Percentiles rank a stretch among this genome's conserved stretches.
phyloP scores from a whole-genome alignment of 2,113 vertebrate species.

The Muntiacus reevesi region DNA sequence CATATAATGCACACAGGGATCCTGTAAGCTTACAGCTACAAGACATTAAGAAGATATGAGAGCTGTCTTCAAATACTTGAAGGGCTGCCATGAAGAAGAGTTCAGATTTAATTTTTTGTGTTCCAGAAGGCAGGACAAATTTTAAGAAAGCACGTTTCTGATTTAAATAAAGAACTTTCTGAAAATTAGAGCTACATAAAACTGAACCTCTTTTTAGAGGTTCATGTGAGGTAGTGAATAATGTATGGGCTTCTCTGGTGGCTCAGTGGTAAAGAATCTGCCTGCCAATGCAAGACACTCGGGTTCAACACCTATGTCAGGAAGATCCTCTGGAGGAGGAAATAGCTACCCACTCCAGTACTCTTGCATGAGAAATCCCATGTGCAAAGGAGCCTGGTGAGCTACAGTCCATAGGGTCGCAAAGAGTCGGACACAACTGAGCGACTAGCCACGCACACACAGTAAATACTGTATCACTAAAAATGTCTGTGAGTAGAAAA shows the following conservation, averaged over 20 bases:
- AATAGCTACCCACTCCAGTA: not conserved
- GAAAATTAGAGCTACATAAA: not conserved
- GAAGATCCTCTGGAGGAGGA: not conserved
- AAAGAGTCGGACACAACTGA: not conserved
- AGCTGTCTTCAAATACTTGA: not conserved
- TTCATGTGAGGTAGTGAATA: not conserved
- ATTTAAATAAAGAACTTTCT: not conserved
- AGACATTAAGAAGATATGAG: not conserved
- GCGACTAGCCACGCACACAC: not conserved
- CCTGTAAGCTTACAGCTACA: not conserved
- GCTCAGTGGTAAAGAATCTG: not conserved
- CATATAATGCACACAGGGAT: not conserved
- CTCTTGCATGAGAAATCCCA: not conserved
- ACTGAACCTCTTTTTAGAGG: not conserved
- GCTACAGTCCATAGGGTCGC: not conserved
- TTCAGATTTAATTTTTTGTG: not conserved
- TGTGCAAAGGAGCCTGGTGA: not conserved
- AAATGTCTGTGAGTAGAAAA: not conserved
- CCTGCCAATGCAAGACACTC: not conserved
- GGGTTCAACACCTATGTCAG: not conserved
- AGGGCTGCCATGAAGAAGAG: not conserved
- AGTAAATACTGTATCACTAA: not conserved
- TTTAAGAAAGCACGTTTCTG: not conserved
- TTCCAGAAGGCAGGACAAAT: not conserved
- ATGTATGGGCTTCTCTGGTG: not conserved